phyloP scores from a whole-genome alignment of 2,888 invertebrate genomes.

The Hirtodrosophila duncani region DNA sequence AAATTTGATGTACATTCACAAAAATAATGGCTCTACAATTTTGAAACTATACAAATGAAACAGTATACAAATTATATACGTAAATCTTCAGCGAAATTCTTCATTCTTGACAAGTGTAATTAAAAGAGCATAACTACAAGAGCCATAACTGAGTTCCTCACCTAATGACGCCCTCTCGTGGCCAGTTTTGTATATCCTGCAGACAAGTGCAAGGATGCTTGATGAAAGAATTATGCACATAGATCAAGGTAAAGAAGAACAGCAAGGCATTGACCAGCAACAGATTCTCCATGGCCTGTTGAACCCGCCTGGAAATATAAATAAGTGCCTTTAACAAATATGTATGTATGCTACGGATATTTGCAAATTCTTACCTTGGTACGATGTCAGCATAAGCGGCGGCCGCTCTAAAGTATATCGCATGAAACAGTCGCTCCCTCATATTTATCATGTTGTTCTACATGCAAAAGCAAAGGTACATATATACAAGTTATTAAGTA shows the following conservation, averaged over 20 bases:
- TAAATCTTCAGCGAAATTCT: too few relatives aligned
- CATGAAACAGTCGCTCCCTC: slow-evolving; percentile 94
- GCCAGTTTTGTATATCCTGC: slow-evolving; percentile 94
- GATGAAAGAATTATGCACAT: slow-evolving; percentile 96
- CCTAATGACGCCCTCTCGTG: slow-evolving; percentile 92
- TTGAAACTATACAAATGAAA: too few relatives aligned
- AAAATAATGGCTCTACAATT: too few relatives aligned
- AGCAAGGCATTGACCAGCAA: slow-evolving; percentile 83
- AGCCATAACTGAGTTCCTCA: too few relatives aligned
- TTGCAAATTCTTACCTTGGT: slow-evolving; percentile 82
- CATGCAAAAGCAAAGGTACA: slow-evolving; percentile 15
- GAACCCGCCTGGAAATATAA: slow-evolving; percentile 65
- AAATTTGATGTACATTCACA: too few relatives aligned
- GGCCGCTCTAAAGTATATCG: slow-evolving; percentile 94
- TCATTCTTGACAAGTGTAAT: too few relatives aligned
- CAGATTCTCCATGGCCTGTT: slow-evolving; percentile 73
- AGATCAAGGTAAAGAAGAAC: slow-evolving; percentile 93
- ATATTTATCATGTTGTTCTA: slow-evolving; percentile 90
- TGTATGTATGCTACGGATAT: background rate
- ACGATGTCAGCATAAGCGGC: slow-evolving; percentile 94
- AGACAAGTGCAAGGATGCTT: slow-evolving; percentile 95
- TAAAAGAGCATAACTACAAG: too few relatives aligned
- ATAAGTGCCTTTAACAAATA: background rate
- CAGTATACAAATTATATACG: too few relatives aligned
- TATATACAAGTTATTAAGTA: slow-evolving; percentile 9